Conservation (phyloP, 2,113 vertebrate genomes). For the Macquaria ambigua region DNA sequence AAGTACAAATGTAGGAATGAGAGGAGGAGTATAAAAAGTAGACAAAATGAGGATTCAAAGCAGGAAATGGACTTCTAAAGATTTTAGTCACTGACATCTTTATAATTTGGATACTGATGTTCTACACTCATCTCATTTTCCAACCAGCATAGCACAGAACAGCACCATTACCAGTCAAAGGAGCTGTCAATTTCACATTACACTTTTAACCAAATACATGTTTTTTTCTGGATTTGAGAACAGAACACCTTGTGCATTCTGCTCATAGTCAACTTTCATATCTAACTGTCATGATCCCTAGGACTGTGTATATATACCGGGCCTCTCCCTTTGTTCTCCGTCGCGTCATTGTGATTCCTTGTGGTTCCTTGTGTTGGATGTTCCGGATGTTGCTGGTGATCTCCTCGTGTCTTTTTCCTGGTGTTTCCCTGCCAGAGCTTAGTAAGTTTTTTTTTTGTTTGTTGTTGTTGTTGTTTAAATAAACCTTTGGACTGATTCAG, state of each 20-base stretch:
- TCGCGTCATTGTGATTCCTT: no score
- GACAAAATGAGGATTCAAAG: background rate
- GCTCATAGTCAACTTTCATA: constrained; percentile 23
- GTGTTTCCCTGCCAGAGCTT: no score
- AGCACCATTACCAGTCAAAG: background rate
- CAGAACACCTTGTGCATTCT: background rate
- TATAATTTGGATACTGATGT: constrained; percentile 2
- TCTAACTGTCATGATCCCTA: no score
- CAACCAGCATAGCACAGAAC: constrained; percentile 1
- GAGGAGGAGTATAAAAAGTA: background rate
- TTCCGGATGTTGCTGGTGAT: no score
- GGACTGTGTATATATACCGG: no score
- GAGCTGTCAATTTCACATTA: constrained; percentile 17
- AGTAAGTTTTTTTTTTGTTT: no score
- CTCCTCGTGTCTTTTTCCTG: no score
- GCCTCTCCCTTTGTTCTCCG: no score
- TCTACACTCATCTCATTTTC: constrained; percentile 16
- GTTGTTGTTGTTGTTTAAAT: no score
- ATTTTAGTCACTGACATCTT: background rate
- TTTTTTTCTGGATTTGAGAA: constrained; percentile 23
- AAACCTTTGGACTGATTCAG: no score
- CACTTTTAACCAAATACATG: constrained; percentile 12
- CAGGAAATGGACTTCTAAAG: background rate
- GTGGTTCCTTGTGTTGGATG: no score
- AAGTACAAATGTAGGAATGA: background rate